Evolutionary conservation across 2,113 vertebrate species (phyloP).

Genomic region (Athene cunicularia): DNA sequence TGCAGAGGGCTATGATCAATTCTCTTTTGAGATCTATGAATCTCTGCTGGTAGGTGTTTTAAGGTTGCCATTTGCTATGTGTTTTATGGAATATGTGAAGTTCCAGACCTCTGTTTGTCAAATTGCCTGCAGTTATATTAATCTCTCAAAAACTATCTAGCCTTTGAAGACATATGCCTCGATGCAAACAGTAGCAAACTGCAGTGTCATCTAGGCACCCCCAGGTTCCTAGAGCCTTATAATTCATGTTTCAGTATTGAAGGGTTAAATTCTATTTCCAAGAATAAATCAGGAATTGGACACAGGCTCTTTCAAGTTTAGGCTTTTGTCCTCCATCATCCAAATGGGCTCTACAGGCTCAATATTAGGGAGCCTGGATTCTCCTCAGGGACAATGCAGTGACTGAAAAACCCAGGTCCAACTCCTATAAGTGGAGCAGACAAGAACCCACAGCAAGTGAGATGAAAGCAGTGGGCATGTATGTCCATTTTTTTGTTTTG

Average conservation of each 20-base stretch:
- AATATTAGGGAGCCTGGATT: background rate
- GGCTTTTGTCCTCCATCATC: background rate
- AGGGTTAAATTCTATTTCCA: background rate
- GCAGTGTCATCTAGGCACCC: background rate
- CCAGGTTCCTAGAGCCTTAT: background rate
- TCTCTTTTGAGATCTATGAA: background rate
- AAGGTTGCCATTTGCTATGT: background rate
- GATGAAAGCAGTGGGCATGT: background rate
- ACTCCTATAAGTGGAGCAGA: background rate
- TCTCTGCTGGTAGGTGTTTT: background rate
- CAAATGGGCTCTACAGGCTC: background rate
- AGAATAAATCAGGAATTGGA: background rate
- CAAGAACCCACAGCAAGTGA: rapidly evolving
- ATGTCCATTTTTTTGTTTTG: too few species aligned
- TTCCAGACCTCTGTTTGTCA: background rate
- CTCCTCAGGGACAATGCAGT: background rate
- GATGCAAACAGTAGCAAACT: background rate
- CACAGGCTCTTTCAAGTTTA: background rate
- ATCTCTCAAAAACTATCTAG: background rate
- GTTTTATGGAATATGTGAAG: background rate
- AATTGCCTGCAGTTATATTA: background rate
- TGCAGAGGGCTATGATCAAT: constrained; percentile 5
- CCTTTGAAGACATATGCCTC: background rate
- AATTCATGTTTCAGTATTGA: background rate
- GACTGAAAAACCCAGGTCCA: background rate